These are phyloP conservation scores for Frankliniella fusca DNA, from an alignment of 2,888 invertebrate species.

Conservation along the genomic window DNA sequence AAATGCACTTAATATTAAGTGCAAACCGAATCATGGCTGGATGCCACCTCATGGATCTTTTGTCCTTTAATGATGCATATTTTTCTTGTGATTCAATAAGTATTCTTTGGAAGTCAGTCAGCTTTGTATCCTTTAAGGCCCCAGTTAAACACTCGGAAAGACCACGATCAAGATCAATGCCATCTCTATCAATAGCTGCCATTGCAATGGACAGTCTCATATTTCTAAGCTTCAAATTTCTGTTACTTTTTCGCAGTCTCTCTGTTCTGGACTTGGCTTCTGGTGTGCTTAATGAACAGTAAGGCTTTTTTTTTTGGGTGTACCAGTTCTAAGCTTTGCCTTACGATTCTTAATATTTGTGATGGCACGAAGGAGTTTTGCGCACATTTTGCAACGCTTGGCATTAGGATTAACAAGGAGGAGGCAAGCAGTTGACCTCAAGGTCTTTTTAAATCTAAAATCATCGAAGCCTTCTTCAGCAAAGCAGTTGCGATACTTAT, in stretches of 20 bases:
- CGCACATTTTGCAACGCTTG: not conserved
- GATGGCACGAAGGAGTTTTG: too few species aligned
- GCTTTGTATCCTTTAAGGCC: not conserved
- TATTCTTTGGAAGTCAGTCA: not conserved
- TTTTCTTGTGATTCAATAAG: slow-evolving; percentile 34
- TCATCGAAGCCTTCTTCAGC: not conserved
- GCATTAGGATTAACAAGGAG: not conserved
- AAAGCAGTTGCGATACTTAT: too few species aligned
- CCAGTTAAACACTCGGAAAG: not conserved
- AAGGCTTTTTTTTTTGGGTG: not conserved
- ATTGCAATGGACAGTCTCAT: not conserved
- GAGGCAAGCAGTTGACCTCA: not conserved
- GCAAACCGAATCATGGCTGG: slow-evolving; percentile 30
- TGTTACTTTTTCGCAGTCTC: not conserved
- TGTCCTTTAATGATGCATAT: not conserved
- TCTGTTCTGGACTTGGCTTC: not conserved
- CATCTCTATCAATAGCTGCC: not conserved
- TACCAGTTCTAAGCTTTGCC: not conserved
- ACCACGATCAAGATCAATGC: not conserved
- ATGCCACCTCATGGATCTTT: slow-evolving; percentile 28
- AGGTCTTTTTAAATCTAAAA: not conserved
- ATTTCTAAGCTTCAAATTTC: not conserved
- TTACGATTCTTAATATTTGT: not conserved
- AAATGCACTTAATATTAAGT: not conserved
- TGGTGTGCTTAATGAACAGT: not conserved